Percentiles rank a stretch among this genome's conserved stretches.
phyloP scores from a whole-genome alignment of 2,797 vertebrate genomes.

The Poeciliopsis infans region DNA sequence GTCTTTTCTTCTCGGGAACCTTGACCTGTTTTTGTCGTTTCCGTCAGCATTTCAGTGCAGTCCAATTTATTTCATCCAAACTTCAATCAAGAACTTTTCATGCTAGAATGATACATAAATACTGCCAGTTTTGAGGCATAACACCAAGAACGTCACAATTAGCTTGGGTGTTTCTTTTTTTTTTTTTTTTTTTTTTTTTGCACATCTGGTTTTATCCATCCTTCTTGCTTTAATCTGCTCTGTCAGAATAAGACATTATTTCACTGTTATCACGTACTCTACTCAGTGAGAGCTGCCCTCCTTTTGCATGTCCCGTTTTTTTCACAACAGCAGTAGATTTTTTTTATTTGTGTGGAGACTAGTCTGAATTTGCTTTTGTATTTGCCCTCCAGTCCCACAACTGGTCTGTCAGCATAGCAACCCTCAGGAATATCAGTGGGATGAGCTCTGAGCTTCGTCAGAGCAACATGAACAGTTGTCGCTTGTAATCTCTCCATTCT shows the following conservation, averaged over 20 bases:
- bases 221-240: background rate
- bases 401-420: conserved; percentile 54
- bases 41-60: background rate
- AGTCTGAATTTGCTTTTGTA: background rate
- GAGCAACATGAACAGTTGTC: background rate
- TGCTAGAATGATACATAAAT: background rate
- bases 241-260: background rate
- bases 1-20: conserved; percentile 19
- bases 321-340: background rate
- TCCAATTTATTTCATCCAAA: conserved; percentile 2
- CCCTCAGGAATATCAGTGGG: conserved; percentile 12
- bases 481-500: background rate
- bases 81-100: conserved; percentile 1
- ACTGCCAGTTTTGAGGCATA: background rate
- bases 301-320: background rate
- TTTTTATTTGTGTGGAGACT: background rate
- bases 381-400: conserved; percentile 40
- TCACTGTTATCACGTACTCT: background rate
- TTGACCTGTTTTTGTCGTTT: conserved; percentile 8
- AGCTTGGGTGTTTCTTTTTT: background rate
- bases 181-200: background rate
- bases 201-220: conserved; percentile 6
- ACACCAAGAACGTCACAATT: conserved; percentile 7
- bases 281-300: background rate
- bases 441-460: background rate